These are phyloP conservation scores for Holocentrus rufus DNA, from an alignment of 2,797 vertebrate genomes.

Conservation along the genomic window DNA sequence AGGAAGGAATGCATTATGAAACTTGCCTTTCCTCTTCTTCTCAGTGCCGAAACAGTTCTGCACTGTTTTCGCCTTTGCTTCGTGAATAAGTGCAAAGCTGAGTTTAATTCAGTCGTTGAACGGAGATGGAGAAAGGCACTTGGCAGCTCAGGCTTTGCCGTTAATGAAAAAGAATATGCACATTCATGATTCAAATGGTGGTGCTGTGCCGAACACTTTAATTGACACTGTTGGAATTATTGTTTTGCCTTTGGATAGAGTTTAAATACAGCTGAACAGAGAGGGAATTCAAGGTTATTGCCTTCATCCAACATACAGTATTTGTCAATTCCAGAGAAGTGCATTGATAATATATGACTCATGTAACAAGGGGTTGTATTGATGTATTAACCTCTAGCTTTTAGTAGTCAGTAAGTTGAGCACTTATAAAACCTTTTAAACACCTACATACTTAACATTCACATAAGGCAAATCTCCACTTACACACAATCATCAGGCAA, in stretches of 20 bases:
- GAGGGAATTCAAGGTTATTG: constrained; percentile 56
- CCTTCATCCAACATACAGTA: constrained; percentile 4
- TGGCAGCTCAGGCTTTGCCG: constrained; percentile 32
- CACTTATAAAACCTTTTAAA: constrained; percentile 16
- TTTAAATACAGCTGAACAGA: constrained; percentile 17
- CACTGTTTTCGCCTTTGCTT: constrained; percentile 22
- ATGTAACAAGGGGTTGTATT: constrained; percentile 43
- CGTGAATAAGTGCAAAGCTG: constrained; percentile 9
- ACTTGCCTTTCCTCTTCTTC: constrained; percentile 60
- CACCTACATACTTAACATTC: constrained; percentile 5
- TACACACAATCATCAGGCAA: constrained; percentile 9
- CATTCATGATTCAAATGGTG: background rate
- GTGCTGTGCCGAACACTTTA: constrained; percentile 14
- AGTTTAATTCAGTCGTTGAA: constrained; percentile 31
- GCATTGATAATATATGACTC: constrained; percentile 59
- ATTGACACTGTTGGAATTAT: background rate
- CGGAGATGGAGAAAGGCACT: constrained; percentile 1
- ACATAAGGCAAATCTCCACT: constrained; percentile 8
- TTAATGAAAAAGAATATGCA: constrained; percentile 21
- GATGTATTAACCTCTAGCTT: constrained; percentile 46
- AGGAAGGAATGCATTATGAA: constrained; percentile 64
- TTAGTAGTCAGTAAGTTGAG: constrained; percentile 40
- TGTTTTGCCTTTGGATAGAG: background rate
- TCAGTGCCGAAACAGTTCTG: constrained; percentile 25
- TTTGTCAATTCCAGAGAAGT: constrained; percentile 46